These are phyloP conservation scores for Chironomus tentans DNA, from an alignment of 2,888 invertebrate genomes.

Conservation along the genomic window DNA sequence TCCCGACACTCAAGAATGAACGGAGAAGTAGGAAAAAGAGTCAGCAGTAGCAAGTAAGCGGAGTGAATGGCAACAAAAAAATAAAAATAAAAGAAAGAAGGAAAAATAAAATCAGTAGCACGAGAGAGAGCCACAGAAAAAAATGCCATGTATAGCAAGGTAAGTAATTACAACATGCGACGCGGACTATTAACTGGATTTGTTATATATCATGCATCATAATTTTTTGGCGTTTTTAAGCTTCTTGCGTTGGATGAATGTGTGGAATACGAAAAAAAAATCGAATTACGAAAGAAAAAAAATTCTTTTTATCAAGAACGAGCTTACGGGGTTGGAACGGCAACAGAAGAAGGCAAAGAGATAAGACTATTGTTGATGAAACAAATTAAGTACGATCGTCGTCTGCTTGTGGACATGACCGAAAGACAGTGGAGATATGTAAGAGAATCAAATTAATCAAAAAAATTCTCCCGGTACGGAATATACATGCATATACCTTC, in stretches of 20 bases:
- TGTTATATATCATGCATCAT: conserved; percentile 19
- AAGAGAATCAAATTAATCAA: not conserved
- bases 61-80: not conserved
- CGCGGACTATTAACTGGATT: conserved; percentile 26
- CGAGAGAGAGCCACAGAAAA: not conserved
- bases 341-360: not conserved
- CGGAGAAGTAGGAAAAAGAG: not conserved
- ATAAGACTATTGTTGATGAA: conserved; percentile 16
- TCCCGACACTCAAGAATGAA: not conserved
- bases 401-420: not conserved
- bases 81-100: not conserved
- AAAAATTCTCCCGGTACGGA: not conserved
- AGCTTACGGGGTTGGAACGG: not conserved
- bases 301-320: too few species aligned
- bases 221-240: not conserved
- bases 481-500: too few species aligned
- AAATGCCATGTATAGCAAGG: not conserved
- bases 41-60: not conserved
- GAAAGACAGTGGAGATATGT: too few species aligned
- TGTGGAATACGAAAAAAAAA: not conserved
- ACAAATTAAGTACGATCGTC: not conserved
- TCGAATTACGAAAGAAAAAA: not conserved
- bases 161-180: conserved; percentile 25
- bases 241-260: not conserved
- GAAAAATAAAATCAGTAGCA: not conserved